Evolutionary conservation across 37 sponge, comb jelly and placozoan genomes (phyloP).

Genomic region (Oopsacas minuta): DNA sequence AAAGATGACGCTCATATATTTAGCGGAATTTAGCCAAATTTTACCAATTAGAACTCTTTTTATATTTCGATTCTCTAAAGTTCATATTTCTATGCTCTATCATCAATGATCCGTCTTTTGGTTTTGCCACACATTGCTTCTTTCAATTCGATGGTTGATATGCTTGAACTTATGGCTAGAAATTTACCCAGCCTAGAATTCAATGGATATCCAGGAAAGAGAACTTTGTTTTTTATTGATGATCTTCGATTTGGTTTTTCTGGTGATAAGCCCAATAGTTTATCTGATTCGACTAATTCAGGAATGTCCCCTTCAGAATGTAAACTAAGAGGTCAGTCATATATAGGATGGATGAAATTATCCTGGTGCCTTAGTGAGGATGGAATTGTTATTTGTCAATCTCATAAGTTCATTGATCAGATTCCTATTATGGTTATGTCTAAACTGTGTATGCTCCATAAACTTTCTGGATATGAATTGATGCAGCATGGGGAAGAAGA

Average conservation of each 20-base stretch:
- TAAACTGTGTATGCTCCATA: slow-evolving; percentile 44
- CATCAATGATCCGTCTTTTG: too few species aligned
- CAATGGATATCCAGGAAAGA: not conserved
- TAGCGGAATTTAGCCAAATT: too few species aligned
- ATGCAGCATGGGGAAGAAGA: slow-evolving; percentile 63
- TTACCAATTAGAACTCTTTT: too few species aligned
- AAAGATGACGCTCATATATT: too few species aligned
- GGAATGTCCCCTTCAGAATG: not conserved
- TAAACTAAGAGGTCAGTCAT: not conserved
- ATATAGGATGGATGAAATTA: not conserved
- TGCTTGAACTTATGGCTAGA: not conserved
- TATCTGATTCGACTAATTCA: not conserved
- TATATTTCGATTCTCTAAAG: too few species aligned
- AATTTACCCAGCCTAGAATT: slow-evolving; percentile 7
- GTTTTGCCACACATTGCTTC: not conserved
- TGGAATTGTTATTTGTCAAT: not conserved
- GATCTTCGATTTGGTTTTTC: not conserved
- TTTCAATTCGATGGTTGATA: not conserved
- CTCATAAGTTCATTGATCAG: slow-evolving; percentile 28
- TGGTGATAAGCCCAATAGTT: not conserved
- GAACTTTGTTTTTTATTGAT: not conserved
- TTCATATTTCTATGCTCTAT: too few species aligned
- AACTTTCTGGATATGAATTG: slow-evolving; percentile 44
- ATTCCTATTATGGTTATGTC: slow-evolving; percentile 90
- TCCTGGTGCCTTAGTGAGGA: not conserved